Percentiles rank a stretch among this genome's conserved stretches.
phyloP scores from a whole-genome alignment of 2,888 invertebrate species.

The Anoncus sp. region DNA sequence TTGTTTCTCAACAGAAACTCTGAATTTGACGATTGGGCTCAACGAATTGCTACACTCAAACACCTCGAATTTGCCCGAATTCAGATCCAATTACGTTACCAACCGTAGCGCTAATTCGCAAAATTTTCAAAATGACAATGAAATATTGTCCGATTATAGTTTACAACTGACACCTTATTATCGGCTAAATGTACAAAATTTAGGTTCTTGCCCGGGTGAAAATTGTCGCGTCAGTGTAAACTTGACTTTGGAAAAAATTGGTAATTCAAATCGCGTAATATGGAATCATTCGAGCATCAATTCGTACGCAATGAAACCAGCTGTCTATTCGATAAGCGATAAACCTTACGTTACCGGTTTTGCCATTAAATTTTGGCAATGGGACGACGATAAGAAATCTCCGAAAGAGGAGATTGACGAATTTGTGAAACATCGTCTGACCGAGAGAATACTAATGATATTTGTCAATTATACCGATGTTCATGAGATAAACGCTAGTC shows the following conservation, averaged over 20 bases:
- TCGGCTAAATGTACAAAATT: conserved; percentile 88
- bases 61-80: conserved; percentile 1
- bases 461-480: conserved; percentile 90
- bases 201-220: conserved; percentile 88
- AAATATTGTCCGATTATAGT: conserved; percentile 60
- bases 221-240: conserved; percentile 85
- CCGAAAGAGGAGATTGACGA: conserved; percentile 44
- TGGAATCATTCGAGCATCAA: conserved; percentile 87
- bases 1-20: conserved; percentile 83
- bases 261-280: conserved; percentile 84
- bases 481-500: conserved; percentile 91
- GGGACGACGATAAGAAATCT: conserved; percentile 84
- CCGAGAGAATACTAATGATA: conserved; percentile 91
- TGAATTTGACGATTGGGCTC: conserved; percentile 82
- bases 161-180: conserved; percentile 75
- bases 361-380: conserved; percentile 93
- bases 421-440: conserved; percentile 82
- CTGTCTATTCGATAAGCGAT: conserved; percentile 84
- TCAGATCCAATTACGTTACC: conserved; percentile 24
- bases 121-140: conserved; percentile 53
- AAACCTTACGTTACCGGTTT: conserved; percentile 88
- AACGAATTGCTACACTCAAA: conserved; percentile 81
- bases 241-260: conserved; percentile 84
- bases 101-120: conserved; percentile 36
- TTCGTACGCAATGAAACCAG: conserved; percentile 90